Evolutionary conservation across 2,888 invertebrate species (phyloP).

Genomic region (Oeneis ivallda): DNA sequence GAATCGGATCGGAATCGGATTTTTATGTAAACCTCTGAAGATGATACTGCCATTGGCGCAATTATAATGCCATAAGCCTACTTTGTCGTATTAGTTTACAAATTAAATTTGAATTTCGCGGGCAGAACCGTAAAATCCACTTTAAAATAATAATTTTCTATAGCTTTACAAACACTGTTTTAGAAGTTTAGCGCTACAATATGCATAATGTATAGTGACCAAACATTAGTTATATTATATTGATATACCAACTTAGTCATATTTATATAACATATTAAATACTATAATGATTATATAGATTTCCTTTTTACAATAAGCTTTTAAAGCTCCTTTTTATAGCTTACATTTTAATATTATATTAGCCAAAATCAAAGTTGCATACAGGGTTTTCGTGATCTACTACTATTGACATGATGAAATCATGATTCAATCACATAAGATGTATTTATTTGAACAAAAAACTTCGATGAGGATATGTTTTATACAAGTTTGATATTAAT

Average conservation of each 20-base stretch:
- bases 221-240: neutral
- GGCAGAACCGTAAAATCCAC: too few relatives aligned
- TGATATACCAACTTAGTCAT: neutral
- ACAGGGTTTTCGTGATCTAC: neutral
- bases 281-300: too few relatives aligned
- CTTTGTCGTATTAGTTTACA: too few relatives aligned
- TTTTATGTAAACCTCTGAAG: too few relatives aligned
- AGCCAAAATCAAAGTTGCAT: neutral
- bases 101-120: too few relatives aligned
- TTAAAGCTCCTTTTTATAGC: neutral
- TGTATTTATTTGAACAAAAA: too few relatives aligned
- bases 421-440: neutral
- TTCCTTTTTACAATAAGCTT: neutral
- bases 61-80: too few relatives aligned
- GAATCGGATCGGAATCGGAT: too few relatives aligned
- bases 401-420: neutral
- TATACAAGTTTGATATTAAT: neutral
- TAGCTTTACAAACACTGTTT: neutral
- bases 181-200: neutral
- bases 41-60: too few relatives aligned
- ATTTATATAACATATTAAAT: too few relatives aligned
- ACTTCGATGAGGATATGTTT: too few relatives aligned
- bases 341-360: constrained; percentile 7
- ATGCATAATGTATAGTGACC: neutral
- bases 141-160: neutral